Evolutionary conservation across 2,888 invertebrate genomes (phyloP).

Genomic region (Brachylomia viminalis): DNA sequence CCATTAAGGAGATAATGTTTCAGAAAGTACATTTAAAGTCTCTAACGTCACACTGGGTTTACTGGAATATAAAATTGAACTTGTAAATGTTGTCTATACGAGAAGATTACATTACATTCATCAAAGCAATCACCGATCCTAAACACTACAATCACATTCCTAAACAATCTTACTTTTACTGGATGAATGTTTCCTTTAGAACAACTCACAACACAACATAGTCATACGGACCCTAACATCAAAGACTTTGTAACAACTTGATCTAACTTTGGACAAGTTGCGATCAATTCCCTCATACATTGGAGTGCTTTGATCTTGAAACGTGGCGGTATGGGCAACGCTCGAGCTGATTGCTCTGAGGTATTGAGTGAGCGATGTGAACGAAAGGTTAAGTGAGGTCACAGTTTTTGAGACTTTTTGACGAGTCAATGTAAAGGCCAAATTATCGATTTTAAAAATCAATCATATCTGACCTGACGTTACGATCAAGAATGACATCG

Average conservation of each 20-base stretch:
- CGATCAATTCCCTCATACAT: not conserved
- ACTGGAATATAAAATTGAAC: not conserved
- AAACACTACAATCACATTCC: not conserved
- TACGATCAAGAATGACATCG: not conserved
- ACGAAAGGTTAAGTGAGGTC: conserved; percentile 6
- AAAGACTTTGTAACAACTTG: conserved; percentile 22
- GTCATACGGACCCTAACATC: not conserved
- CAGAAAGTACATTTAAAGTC: not conserved
- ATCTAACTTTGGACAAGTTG: not conserved
- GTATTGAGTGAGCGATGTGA: not conserved
- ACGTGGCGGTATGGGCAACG: not conserved
- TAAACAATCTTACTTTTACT: not conserved
- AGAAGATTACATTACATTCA: not conserved
- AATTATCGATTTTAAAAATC: not conserved
- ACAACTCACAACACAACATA: conserved; percentile 7
- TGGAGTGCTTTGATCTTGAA: conserved; percentile 17
- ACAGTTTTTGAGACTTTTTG: not conserved
- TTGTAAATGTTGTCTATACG: not conserved
- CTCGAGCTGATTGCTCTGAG: not conserved
- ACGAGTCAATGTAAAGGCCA: not conserved
- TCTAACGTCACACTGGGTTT: not conserved
- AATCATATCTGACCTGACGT: not conserved
- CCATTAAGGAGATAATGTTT: not conserved
- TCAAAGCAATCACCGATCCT: not conserved
- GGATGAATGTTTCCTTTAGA: not conserved